These are phyloP conservation scores for Paramisgurnus dabryanus DNA, from an alignment of 2,113 vertebrate genomes.

Conservation along the genomic window DNA sequence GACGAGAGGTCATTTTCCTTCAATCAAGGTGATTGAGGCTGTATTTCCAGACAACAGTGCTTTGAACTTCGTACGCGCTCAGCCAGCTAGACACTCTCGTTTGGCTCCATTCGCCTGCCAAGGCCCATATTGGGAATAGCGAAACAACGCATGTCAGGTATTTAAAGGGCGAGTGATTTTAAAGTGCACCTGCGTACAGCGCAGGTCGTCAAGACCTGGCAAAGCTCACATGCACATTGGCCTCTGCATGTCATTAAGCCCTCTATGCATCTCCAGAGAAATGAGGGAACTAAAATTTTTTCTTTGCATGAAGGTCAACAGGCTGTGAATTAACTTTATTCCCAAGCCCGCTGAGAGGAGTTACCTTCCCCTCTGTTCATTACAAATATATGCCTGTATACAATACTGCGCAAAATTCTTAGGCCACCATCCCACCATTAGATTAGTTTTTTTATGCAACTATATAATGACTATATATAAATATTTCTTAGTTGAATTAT, in stretches of 20 bases:
- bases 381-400: too few species aligned
- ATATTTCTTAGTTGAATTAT: too few species aligned
- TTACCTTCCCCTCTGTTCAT: too few species aligned
- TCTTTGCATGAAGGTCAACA: constrained; percentile 19
- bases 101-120: constrained; percentile 28
- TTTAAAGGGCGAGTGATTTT: constrained; percentile 24
- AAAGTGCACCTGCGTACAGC: constrained; percentile 48
- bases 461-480: too few species aligned
- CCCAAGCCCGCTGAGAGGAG: too few species aligned
- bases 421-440: too few species aligned
- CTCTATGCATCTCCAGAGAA: constrained; percentile 8
- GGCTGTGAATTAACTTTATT: not conserved
- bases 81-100: constrained; percentile 15
- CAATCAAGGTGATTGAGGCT: constrained; percentile 57
- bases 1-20: constrained; percentile 51
- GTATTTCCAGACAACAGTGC: constrained; percentile 52
- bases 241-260: constrained; percentile 15
- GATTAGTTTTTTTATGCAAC: too few species aligned
- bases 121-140: constrained; percentile 26
- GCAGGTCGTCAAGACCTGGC: constrained; percentile 49
- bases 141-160: constrained; percentile 27
- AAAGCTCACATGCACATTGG: constrained; percentile 25
- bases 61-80: constrained; percentile 53
- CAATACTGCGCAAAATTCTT: too few species aligned
- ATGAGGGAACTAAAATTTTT: not conserved